These are phyloP conservation scores for Euzophera pinguis DNA, from an alignment of 2,888 invertebrate genomes.

Conservation along the genomic window DNA sequence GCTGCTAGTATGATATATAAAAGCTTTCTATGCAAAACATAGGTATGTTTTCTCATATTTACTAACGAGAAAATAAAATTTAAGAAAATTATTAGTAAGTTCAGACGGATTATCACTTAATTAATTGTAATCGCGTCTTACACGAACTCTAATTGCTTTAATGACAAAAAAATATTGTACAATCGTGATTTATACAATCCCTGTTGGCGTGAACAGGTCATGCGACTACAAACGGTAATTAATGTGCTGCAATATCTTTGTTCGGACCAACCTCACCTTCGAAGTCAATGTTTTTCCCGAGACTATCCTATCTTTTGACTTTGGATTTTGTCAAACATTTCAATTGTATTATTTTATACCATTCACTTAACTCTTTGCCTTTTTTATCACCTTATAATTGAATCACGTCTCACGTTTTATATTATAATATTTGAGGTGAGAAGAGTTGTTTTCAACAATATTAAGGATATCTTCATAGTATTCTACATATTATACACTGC, in stretches of 20 bases:
- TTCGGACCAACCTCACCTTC: not conserved
- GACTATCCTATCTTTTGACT: not conserved
- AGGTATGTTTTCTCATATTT: no score
- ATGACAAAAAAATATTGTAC: slow-evolving; percentile 3
- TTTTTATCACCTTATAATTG: no score
- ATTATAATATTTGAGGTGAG: no score
- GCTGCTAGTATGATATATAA: no score
- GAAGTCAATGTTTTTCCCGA: not conserved
- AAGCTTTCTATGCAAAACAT: no score
- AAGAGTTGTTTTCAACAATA: no score
- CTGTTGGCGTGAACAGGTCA: not conserved
- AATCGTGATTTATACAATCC: slow-evolving; percentile 4
- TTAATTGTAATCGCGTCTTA: not conserved
- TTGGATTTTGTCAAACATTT: not conserved
- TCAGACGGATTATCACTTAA: not conserved
- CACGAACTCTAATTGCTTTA: not conserved
- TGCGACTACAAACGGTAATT: slow-evolving; percentile 8
- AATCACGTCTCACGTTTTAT: no score
- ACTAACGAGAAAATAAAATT: no score
- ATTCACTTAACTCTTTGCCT: no score
- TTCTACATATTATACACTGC: no score
- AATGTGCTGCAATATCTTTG: slow-evolving; percentile 4
- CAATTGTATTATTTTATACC: not conserved
- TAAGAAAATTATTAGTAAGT: no score
- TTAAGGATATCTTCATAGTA: no score